Evolutionary conservation across 2,113 vertebrate genomes (phyloP), one percentile per base, ranked within the genome.

Genomic region (Corythornis vintsioides): DNA sequence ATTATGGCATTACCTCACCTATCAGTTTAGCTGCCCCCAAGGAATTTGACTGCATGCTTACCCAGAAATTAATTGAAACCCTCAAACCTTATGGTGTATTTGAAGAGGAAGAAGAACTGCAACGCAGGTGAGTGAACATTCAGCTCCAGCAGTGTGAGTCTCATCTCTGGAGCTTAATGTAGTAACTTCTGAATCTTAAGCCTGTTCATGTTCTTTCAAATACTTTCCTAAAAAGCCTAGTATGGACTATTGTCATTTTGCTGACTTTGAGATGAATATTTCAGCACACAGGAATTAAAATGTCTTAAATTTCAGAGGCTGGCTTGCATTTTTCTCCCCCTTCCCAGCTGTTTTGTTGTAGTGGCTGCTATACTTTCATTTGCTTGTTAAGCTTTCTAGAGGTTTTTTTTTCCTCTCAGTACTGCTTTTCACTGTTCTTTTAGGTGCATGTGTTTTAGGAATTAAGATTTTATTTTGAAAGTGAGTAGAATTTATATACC

Each of bases 1-100:
- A 98, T 94, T 99, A 98, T 98, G 99, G 99, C 93, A 98, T 99
- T 93, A 98, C 98, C 50, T 98, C 98, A 88, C 98, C 98, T 47
- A 98, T 99, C 97, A 99, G 98, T 96, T 95, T 98, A 96, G 98
- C 98, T 76, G 95, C 95, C 86, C 98, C 98, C 56, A 98, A 98
- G 96, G 98, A 99, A 94, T 95, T 97, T 29, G 98, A 99, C 94
- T 97, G 98, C 96, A 92, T 97, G 33, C 98, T 98, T 79, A 98
- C 98, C n/a, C 98, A 98, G 96, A 98, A 98, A 90, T 97, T 99
- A 67, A 98, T 98, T 0, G 98, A 99, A 77, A 98, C 98, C 4
- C 94, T 99, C 59, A 98, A 98, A 91, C 98, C 98, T 28, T 98
- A 98, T 11, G 98, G 97, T 7, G 98, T 98, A 13, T 99, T 98